A percentile compares a stretch with the other conserved stretches of the same genome.
Conservation (phyloP, 2,113 vertebrate species). For the Labeo rohita region DNA sequence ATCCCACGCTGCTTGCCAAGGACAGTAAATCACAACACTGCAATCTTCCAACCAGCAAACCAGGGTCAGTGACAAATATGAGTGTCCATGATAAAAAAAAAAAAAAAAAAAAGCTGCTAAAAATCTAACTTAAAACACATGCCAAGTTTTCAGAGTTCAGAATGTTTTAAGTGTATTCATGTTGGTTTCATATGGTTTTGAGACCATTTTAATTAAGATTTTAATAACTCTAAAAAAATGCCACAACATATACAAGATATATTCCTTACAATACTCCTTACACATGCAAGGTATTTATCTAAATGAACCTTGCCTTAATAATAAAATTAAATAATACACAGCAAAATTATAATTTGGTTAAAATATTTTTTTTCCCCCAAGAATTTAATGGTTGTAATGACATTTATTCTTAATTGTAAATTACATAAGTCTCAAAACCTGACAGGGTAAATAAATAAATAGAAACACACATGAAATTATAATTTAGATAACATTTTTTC, state of each 20-base stretch:
- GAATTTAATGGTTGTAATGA: too few relatives aligned
- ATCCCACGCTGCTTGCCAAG: conserved; percentile 3
- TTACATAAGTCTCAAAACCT: too few relatives aligned
- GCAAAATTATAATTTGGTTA: not conserved
- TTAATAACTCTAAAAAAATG: too few relatives aligned
- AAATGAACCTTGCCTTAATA: not conserved
- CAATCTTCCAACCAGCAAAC: conserved; percentile 24
- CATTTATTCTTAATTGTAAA: too few relatives aligned
- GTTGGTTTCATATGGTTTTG: not conserved
- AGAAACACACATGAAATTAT: not conserved
- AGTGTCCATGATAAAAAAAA: not conserved
- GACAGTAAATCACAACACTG: conserved; percentile 28
- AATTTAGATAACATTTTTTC: too few relatives aligned
- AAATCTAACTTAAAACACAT: not conserved
- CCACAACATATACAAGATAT: too few relatives aligned
- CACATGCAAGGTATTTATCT: not conserved
- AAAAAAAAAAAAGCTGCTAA: not conserved
- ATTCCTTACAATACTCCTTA: too few relatives aligned
- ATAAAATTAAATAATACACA: too few relatives aligned
- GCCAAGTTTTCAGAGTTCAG: not conserved
- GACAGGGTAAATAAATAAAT: too few relatives aligned
- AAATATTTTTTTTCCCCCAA: too few relatives aligned
- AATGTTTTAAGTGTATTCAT: not conserved
- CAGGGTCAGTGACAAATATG: conserved; percentile 6
- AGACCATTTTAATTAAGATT: not conserved